These are phyloP conservation scores for Drosophila buzzatii DNA, from an alignment of 2,888 invertebrate species.

Conservation along the genomic window DNA sequence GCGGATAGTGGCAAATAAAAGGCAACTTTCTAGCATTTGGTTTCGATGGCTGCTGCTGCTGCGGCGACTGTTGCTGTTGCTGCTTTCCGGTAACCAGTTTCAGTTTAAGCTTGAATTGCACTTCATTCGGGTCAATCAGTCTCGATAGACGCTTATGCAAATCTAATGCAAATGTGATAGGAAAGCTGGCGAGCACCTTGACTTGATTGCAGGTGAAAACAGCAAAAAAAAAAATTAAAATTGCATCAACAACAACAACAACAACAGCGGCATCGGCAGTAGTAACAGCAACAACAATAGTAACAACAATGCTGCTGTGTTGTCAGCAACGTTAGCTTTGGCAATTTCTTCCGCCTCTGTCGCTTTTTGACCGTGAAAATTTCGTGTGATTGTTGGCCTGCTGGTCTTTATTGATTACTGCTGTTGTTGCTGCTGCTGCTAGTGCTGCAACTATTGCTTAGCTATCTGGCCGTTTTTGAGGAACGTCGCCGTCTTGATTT, in stretches of 20 bases:
- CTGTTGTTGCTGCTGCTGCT: slow-evolving; percentile 23
- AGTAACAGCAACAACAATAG: slow-evolving; percentile 26
- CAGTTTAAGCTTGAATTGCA: slow-evolving; percentile 35
- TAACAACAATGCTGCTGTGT: slow-evolving; percentile 24
- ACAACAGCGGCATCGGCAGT: slow-evolving; percentile 5
- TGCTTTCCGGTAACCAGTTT: slow-evolving; percentile 74
- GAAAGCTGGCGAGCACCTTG: slow-evolving; percentile 71
- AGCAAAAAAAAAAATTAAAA: slow-evolving; percentile 24
- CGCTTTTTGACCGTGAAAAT: slow-evolving; percentile 75
- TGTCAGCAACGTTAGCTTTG: slow-evolving; percentile 49
- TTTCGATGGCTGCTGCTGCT: background rate
- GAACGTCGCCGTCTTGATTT: slow-evolving; percentile 56
- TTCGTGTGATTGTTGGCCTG: slow-evolving; percentile 52
- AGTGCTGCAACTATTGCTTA: slow-evolving; percentile 17
- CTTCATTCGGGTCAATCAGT: slow-evolving; percentile 70
- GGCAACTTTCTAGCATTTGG: slow-evolving; percentile 65
- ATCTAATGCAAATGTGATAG: slow-evolving; percentile 68
- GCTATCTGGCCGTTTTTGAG: slow-evolving; percentile 36
- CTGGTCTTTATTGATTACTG: slow-evolving; percentile 34
- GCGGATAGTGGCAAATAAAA: slow-evolving; percentile 18
- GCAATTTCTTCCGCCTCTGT: slow-evolving; percentile 76
- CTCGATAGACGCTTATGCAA: slow-evolving; percentile 65
- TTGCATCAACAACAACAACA: slow-evolving; percentile 31
- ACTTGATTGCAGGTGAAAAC: slow-evolving; percentile 70
- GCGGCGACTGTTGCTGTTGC: background rate